Evolutionary conservation across 1,140 invertebrate genomes (phyloP).

Genomic region (Drosophila orosa): DNA sequence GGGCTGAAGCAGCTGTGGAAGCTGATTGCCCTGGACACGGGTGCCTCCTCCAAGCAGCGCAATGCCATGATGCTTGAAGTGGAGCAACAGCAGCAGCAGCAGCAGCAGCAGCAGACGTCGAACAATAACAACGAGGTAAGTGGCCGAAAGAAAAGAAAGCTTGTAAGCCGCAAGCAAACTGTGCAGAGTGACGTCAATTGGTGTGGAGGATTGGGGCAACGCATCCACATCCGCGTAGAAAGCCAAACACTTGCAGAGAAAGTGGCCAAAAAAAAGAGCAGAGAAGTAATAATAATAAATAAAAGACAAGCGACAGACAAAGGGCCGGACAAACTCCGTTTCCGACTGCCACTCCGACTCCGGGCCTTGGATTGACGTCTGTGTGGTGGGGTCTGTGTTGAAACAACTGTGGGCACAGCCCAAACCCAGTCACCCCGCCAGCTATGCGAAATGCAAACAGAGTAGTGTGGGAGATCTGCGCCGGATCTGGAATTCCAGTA

Average conservation of each 20-base stretch:
- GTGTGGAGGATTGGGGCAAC: slow-evolving; percentile 41
- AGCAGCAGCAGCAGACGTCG: slow-evolving; percentile 45
- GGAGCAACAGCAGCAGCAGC: slow-evolving; percentile 53
- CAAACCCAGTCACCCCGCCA: slow-evolving; percentile 43
- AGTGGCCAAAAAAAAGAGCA: slow-evolving; percentile 54
- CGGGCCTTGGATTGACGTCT: slow-evolving; percentile 47
- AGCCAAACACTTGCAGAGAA: slow-evolving; percentile 67
- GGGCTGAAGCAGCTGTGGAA: slow-evolving; percentile 81
- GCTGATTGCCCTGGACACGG: slow-evolving; percentile 80
- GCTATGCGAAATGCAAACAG: slow-evolving; percentile 63
- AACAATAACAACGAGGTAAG: slow-evolving; percentile 73
- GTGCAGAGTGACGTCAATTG: slow-evolving; percentile 66
- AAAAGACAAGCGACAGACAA: slow-evolving; percentile 9
- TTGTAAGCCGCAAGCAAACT: slow-evolving; percentile 43
- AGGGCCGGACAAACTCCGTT: slow-evolving; percentile 18
- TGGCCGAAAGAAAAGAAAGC: slow-evolving; percentile 63
- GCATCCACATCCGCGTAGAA: slow-evolving; percentile 74
- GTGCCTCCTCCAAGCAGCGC: slow-evolving; percentile 45
- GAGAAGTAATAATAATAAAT: slow-evolving; percentile 10
- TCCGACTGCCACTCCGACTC: slow-evolving; percentile 2
- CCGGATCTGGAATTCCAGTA: slow-evolving; percentile 64
- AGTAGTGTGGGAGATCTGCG: slow-evolving; percentile 30
- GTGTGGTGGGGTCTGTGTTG: slow-evolving; percentile 64
- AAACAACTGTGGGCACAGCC: slow-evolving; percentile 68
- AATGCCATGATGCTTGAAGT: slow-evolving; percentile 37